These are phyloP conservation scores for Aphelocoma coerulescens DNA, from an alignment of 2,113 vertebrate species.

Conservation along the genomic window DNA sequence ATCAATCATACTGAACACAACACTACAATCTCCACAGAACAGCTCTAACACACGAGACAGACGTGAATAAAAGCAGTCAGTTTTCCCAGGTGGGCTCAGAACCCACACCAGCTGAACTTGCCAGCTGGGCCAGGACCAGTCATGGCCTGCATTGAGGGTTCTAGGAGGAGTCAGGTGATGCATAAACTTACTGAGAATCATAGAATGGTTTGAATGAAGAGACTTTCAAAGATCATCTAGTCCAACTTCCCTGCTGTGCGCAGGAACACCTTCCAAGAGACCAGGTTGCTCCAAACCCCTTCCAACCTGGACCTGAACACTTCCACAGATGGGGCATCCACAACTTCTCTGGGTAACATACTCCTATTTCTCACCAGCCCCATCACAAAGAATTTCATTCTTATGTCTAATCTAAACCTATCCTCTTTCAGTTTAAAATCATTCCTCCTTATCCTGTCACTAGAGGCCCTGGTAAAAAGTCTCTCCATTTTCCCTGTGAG, in stretches of 20 bases:
- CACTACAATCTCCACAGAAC: background rate
- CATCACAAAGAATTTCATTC: background rate
- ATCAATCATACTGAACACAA: background rate
- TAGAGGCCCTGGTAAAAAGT: background rate
- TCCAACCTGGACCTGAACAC: background rate
- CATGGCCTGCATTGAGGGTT: rapidly evolving
- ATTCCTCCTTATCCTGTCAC: background rate
- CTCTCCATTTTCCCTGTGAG: background rate
- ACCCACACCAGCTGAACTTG: background rate
- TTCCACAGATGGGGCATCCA: background rate
- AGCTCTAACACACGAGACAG: background rate
- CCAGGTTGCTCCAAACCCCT: background rate
- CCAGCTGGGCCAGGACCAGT: background rate
- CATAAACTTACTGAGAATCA: background rate
- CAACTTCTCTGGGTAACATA: background rate
- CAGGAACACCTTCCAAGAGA: background rate
- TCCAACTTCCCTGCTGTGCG: background rate
- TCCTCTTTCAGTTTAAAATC: background rate
- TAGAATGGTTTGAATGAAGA: background rate
- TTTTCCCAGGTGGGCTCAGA: background rate
- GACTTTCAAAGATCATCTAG: background rate
- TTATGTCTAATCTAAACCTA: background rate
- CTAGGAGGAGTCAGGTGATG: background rate
- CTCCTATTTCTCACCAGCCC: background rate
- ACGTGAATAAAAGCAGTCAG: background rate